phyloP scores from a whole-genome alignment of 1,140 invertebrate genomes.

The Drosophila santomea region DNA sequence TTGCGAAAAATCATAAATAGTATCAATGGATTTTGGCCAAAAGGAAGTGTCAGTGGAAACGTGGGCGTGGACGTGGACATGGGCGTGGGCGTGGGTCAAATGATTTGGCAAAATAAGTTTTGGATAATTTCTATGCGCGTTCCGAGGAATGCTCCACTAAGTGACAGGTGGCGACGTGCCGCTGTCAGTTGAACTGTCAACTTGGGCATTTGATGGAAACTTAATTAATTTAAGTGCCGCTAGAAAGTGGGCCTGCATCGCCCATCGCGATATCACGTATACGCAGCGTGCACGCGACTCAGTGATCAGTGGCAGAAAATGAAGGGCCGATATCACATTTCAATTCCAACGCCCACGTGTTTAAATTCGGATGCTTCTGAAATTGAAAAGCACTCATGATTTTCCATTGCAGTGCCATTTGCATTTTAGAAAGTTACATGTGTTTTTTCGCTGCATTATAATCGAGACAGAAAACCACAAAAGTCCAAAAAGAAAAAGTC shows the following conservation, averaged over 20 bases:
- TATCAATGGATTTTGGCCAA: conserved; percentile 26
- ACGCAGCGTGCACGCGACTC: conserved; percentile 60
- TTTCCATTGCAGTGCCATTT: conserved; percentile 75
- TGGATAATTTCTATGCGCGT: conserved; percentile 51
- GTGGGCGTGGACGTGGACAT: conserved; percentile 7
- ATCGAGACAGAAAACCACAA: conserved; percentile 42
- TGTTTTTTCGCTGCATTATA: conserved; percentile 71
- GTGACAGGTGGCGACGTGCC: conserved; percentile 64
- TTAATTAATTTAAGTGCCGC: conserved; percentile 67
- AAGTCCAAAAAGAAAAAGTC: conserved; percentile 21
- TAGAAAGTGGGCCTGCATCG: conserved; percentile 66
- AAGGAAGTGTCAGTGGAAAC: conserved; percentile 42
- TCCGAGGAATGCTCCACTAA: conserved; percentile 62
- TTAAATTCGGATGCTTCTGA: conserved; percentile 33
- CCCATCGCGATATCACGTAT: conserved; percentile 56
- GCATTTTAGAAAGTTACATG: conserved; percentile 80
- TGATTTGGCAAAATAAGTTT: conserved; percentile 11
- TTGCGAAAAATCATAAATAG: conserved; percentile 49
- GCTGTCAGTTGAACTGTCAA: conserved; percentile 55
- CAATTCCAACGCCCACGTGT: conserved; percentile 62
- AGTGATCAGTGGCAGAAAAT: conserved; percentile 40
- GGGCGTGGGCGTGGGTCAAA: conserved; percentile 14
- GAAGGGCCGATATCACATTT: conserved; percentile 3
- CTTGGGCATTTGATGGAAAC: conserved; percentile 54
- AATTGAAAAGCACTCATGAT: conserved; percentile 75